phyloP scores from a whole-genome alignment of 2,888 invertebrate species.

The Drosophila rellima region DNA sequence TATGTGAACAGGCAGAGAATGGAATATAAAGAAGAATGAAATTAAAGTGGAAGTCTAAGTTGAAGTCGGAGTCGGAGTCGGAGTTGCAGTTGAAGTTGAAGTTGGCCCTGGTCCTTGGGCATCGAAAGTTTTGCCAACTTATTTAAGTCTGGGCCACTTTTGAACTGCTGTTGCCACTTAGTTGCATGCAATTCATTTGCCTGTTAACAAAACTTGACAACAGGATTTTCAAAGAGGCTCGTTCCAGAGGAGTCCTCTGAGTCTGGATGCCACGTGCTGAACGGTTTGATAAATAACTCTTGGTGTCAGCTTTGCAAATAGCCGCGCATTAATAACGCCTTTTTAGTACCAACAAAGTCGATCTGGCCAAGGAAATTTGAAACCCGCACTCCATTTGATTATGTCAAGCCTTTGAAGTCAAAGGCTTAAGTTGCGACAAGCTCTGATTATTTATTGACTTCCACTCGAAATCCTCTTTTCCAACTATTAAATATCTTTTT shows the following conservation, averaged over 20 bases:
- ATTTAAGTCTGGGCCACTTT: conserved; percentile 45
- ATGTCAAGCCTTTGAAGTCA: conserved; percentile 4
- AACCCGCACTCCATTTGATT: conserved; percentile 11
- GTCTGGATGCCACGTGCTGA: conserved; percentile 56
- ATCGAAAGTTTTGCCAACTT: conserved; percentile 56
- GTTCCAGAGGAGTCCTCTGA: neutral
- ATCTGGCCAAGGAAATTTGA: conserved; percentile 23
- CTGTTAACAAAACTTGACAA: conserved; percentile 61
- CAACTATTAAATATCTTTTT: neutral
- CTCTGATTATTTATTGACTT: neutral
- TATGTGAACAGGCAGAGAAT: conserved; percentile 7
- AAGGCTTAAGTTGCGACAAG: neutral
- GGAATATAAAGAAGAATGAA: conserved; percentile 1
- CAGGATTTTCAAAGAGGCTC: conserved; percentile 11
- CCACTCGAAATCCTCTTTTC: neutral
- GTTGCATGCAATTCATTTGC: conserved; percentile 63
- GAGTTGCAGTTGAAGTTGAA: neutral
- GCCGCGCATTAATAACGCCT: conserved; percentile 71
- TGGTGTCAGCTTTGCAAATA: conserved; percentile 71
- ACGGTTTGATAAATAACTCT: conserved; percentile 62
- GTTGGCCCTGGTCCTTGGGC: conserved; percentile 8
- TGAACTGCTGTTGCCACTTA: conserved; percentile 58
- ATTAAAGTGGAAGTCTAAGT: neutral
- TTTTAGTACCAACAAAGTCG: conserved; percentile 46
- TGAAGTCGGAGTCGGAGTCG: neutral